Evolutionary conservation across 2,888 invertebrate genomes (phyloP).

Genomic region (Cyclophora albipunctata): DNA sequence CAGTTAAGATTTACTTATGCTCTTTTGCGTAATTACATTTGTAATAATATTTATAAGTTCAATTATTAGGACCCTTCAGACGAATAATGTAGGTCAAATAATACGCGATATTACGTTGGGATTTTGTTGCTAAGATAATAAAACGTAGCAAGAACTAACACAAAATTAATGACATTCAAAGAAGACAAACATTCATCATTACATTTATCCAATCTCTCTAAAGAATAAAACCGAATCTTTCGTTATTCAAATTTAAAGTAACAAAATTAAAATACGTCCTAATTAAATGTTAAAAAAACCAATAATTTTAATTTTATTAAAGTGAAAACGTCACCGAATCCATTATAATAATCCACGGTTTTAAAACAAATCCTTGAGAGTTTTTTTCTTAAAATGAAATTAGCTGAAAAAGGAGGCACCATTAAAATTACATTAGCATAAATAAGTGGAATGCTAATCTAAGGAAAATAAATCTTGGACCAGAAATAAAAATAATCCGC

Average conservation of each 20-base stretch:
- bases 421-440: constrained; percentile 76
- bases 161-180: no score
- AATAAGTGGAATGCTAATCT: constrained; percentile 75
- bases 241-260: neutral
- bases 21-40: no score
- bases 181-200: no score
- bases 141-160: no score
- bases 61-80: no score
- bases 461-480: constrained; percentile 68
- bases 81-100: no score
- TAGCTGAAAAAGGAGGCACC: constrained; percentile 69
- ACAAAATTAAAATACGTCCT: neutral
- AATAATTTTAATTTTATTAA: constrained; percentile 57
- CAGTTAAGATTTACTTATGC: no score
- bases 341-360: constrained; percentile 63
- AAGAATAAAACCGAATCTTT: no score
- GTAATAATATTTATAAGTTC: no score
- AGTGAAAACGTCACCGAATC: constrained; percentile 52
- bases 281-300: constrained; percentile 31
- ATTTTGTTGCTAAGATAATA: no score
- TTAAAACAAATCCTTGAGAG: constrained; percentile 58
- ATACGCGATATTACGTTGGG: no score
- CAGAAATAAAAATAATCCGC: constrained; percentile 68
- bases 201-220: no score
- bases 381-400: constrained; percentile 72